Evolutionary conservation across 2,113 vertebrate genomes (phyloP).

Genomic region (western clawed frog (Xenopus tropicalis)): UCB_Xtro_10.0 CM004448.2:40275501-40276000

Average conservation of each 20-base stretch:
- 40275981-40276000: no score
- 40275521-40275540: no score
- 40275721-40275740: constrained; percentile 38
- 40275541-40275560: no score
- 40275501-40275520: no score
- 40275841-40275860: not conserved
- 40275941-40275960: no score
- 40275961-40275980: no score
- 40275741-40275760: constrained; percentile 71
- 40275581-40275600: constrained; percentile 93
- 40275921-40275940: no score
- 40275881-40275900: no score
- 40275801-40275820: constrained; percentile 69
- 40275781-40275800: constrained; percentile 84
- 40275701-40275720: not conserved
- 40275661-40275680: constrained; percentile 50
- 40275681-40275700: constrained; percentile 30
- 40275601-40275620: constrained; percentile 94
- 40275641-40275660: constrained; percentile 91
- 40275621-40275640: constrained; percentile 96
- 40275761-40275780: constrained; percentile 88
- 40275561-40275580: not conserved
- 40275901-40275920: no score
- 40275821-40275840: not conserved
- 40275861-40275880: no score